Conservation (phyloP, 2,797 vertebrate genomes). For the Pampus argenteus region DNA sequence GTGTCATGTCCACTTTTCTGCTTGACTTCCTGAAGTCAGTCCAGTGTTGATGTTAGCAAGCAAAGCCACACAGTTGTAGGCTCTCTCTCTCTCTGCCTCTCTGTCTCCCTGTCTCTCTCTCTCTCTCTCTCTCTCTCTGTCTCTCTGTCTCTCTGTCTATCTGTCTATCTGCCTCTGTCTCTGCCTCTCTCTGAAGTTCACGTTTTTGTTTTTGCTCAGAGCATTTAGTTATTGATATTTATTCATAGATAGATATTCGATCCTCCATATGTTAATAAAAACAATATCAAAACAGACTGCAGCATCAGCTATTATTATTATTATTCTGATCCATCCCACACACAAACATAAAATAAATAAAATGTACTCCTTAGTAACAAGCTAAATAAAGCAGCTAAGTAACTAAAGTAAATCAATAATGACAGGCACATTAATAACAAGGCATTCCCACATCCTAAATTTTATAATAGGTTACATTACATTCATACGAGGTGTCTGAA, state of each 20-base stretch:
- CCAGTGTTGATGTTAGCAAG: constrained; percentile 48
- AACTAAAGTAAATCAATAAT: not conserved
- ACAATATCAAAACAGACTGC: not conserved
- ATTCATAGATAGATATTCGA: not conserved
- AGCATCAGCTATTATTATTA: not conserved
- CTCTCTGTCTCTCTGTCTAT: constrained; percentile 1
- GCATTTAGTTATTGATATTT: not conserved
- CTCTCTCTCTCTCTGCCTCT: constrained; percentile 1
- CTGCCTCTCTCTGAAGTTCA: constrained; percentile 14
- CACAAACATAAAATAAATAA: not conserved
- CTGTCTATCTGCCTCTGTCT: too few relatives aligned
- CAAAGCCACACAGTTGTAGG: constrained; percentile 29
- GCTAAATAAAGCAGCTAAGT: too few relatives aligned
- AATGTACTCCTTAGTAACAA: too few relatives aligned
- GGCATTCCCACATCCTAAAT: not conserved
- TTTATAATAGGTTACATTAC: not conserved
- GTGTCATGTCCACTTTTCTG: constrained; percentile 82
- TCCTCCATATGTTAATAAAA: not conserved
- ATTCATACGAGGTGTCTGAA: not conserved
- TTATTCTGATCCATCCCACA: too few relatives aligned
- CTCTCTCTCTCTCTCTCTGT: constrained; percentile 10
- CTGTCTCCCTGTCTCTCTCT: constrained; percentile 12
- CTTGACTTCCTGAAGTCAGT: constrained; percentile 77
- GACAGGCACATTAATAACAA: not conserved
- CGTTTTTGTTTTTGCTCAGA: not conserved